These are phyloP conservation scores for Saccopteryx leptura DNA, from an alignment of 2,113 vertebrate species.

Conservation along the genomic window DNA sequence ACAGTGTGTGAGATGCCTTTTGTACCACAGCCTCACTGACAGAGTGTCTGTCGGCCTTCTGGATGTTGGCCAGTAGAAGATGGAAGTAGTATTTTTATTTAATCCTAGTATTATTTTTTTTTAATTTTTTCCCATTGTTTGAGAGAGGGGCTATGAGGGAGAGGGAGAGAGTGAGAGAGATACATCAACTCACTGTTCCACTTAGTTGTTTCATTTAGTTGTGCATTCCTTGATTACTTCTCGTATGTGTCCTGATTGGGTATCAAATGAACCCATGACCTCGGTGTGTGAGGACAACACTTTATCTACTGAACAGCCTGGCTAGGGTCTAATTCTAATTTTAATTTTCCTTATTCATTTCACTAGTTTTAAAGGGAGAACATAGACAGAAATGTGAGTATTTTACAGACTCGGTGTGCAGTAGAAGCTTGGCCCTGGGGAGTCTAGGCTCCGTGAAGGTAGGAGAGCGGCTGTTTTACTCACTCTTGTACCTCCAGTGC, in stretches of 20 bases:
- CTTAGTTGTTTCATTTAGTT: too few relatives aligned
- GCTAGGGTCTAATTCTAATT: not conserved
- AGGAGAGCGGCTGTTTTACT: not conserved
- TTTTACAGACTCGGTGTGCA: not conserved
- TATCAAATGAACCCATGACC: too few relatives aligned
- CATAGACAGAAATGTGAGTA: not conserved
- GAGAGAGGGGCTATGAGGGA: too few relatives aligned
- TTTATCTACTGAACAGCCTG: too few relatives aligned
- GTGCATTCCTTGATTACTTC: too few relatives aligned
- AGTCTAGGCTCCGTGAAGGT: not conserved
- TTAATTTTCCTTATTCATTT: not conserved
- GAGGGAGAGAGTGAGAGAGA: too few relatives aligned
- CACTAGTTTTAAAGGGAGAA: not conserved
- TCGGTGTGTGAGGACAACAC: too few relatives aligned
- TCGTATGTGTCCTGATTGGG: too few relatives aligned
- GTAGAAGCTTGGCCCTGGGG: not conserved
- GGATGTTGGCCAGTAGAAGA: not conserved
- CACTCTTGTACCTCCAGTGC: too few relatives aligned
- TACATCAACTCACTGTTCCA: too few relatives aligned
- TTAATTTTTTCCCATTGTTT: not conserved
- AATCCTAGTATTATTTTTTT: not conserved
- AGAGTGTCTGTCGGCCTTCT: not conserved
- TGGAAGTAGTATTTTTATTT: slow-evolving; percentile 26
- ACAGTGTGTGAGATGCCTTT: too few relatives aligned
- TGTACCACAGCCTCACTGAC: not conserved